phyloP scores from a whole-genome alignment of 2,888 invertebrate genomes.

The Trachelus stipa region DNA sequence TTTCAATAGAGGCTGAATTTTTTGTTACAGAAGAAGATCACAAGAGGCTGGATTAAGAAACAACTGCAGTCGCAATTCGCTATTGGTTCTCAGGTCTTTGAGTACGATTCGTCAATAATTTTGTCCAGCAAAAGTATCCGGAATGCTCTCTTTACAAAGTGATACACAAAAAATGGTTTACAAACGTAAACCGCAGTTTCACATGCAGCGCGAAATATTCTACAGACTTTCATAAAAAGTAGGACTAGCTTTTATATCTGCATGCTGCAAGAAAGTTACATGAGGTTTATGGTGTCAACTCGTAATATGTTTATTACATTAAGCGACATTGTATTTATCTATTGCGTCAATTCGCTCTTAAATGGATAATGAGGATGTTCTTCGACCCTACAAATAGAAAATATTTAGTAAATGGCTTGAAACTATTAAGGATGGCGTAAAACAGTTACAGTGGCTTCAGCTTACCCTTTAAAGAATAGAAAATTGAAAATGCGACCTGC shows the following conservation, averaged over 20 bases:
- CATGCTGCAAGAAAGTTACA: background rate
- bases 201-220: constrained; percentile 96
- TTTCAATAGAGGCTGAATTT: constrained; percentile 86
- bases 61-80: constrained; percentile 94
- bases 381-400: constrained; percentile 68
- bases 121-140: constrained; percentile 84
- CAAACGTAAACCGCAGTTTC: constrained; percentile 94
- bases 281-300: background rate
- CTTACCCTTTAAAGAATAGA: constrained; percentile 66
- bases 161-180: constrained; percentile 94
- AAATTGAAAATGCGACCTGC: constrained; percentile 78
- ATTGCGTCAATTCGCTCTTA: constrained; percentile 41
- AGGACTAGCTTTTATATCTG: background rate
- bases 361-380: constrained; percentile 81
- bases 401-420: background rate
- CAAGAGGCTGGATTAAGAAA: constrained; percentile 91
- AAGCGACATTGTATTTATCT: background rate
- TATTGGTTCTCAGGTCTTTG: constrained; percentile 96
- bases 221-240: constrained; percentile 83
- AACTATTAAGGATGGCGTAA: background rate
- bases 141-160: constrained; percentile 91
- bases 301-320: constrained; percentile 51
- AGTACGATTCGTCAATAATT: constrained; percentile 92
- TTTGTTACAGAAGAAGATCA: constrained; percentile 96
- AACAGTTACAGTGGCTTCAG: background rate